Evolutionary conservation across 2,888 invertebrate species (phyloP), one percentile per base, ranked within the genome.

Genomic region (Nymphalis urticae): DNA sequence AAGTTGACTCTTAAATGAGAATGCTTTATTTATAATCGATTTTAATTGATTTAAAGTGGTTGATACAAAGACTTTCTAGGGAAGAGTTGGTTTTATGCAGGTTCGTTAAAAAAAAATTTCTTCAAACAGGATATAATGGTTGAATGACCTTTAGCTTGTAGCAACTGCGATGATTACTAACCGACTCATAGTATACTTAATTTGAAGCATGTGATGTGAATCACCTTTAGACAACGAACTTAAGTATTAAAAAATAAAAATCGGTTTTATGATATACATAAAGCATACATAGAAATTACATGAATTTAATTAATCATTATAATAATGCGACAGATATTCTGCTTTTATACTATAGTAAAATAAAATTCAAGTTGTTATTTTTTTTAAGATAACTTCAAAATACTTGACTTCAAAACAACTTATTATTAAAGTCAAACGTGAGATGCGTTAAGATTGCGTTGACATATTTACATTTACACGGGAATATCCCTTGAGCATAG

Each of bases 131-230:
- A 89, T 85, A 82, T 75, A 73, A 63, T 81, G 76, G 90, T 87
- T 90, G 84, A 90, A 90, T 77, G 88, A 87, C 86, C 89, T 83
- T 77, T 75, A 76, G 75, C 78, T 82, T 80, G 78, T 81, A 79
- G 80, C 79, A 80, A 80, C 75, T 75, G 74, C 81, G 75, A 81
- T 83, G 80, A 80, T 81, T 78, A 82, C 78, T 76, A 77, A 68
- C 61, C 62, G 66, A 66, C 72, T 61, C 56, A 42, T 48, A 62
- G 51, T n/a, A 48, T 78, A 78, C 81, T 79, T 79, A 79, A 81
- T 82, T 79, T 79, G 77, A 83, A 82, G 76, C 77, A 77, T 79
- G 78, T 83, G 82, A 77, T 79, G 77, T 83, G 82, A 86, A 81
- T 84, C 81, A 83, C 77, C 65, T 80, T 58, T 19, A 42, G 80